A percentile compares a stretch with the other conserved stretches of the same genome.
Conservation (phyloP, 2,888 invertebrate species). For the Colletes collaris region DNA sequence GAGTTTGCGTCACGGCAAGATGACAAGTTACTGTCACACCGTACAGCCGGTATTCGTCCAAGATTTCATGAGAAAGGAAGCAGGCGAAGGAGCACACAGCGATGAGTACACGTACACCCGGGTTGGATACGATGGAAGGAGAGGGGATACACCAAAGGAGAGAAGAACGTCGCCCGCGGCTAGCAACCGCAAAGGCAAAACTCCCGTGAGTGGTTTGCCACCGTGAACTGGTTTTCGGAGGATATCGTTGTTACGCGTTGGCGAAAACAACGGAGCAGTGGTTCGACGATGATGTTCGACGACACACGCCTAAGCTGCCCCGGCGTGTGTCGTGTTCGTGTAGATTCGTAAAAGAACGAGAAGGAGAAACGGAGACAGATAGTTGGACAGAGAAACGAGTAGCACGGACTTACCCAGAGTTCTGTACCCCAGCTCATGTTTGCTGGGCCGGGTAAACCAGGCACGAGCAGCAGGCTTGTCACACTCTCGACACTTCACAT, state of each 20-base stretch:
- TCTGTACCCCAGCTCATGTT: conserved; percentile 84
- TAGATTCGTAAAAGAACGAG: conserved; percentile 9
- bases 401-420: conserved; percentile 81
- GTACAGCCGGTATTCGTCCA: conserved; percentile 47
- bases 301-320: background rate
- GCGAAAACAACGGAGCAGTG: conserved; percentile 48
- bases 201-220: conserved; percentile 66
- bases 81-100: conserved; percentile 57
- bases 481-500: conserved; percentile 75
- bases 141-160: conserved; percentile 59
- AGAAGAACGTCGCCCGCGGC: conserved; percentile 77
- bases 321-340: conserved; percentile 10
- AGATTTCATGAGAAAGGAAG: conserved; percentile 68
- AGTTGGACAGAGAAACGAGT: conserved; percentile 26
- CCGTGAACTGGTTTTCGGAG: conserved; percentile 78
- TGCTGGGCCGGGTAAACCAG: conserved; percentile 77
- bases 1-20: conserved; percentile 1
- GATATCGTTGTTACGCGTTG: conserved; percentile 67
- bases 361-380: conserved; percentile 27
- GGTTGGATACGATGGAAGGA: conserved; percentile 42
- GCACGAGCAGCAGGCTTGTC: conserved; percentile 55
- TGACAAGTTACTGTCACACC: conserved; percentile 48
- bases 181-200: conserved; percentile 80
- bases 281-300: conserved; percentile 8
- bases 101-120: conserved; percentile 56